Evolutionary conservation across 1,140 invertebrate species (phyloP), one percentile per base, ranked within the genome.

Genomic region (Drosophila ercepeae): DNA sequence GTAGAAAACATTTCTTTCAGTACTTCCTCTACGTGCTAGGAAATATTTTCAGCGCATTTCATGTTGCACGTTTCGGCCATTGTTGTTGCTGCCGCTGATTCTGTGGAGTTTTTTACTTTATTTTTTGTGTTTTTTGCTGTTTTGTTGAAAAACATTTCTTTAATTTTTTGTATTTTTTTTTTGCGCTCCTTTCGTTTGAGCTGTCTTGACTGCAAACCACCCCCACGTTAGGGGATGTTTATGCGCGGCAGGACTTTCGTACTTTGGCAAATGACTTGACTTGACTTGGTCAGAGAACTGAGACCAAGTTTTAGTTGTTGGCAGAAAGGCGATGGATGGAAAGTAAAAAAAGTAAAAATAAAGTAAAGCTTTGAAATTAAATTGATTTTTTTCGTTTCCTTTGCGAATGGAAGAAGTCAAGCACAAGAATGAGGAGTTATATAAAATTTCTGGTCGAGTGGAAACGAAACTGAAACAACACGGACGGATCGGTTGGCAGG

Each of bases 201-300:
- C 32, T 64, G 48, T 68, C 57, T 72, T 73, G 68, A 48, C 42
- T 71, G 51, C 63, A 82, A 84, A 79, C 81, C 79, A 84, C 79
- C 79, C 79, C 59, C 76, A 65, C 79, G 52, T 81, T 84, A 84
- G 78, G 81, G 81, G 81, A 88, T 84, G 81, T 81, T 84, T 84
- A 76, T 86, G 65, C 65, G 73, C 58, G 68, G 45, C 61, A 86
- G 76, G 72, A 84, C 72, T 46, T 57, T 68, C 57, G 55, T 83
- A 78, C 78, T 82, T 83, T 72, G 77, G 64, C 76, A 75, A 83
- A 83, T 83, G 82, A 86, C 82, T 86, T 88, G 82, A 86, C 82
- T 86, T n/a, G n/a, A n/a, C n/a, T 86, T 82, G 68, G 68, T 71
- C 68, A 71, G 65, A 71, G 68, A 50, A 67, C 45, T 45, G 63